phyloP scores from a whole-genome alignment of 2,888 invertebrate species.

The Xylota segnis region DNA sequence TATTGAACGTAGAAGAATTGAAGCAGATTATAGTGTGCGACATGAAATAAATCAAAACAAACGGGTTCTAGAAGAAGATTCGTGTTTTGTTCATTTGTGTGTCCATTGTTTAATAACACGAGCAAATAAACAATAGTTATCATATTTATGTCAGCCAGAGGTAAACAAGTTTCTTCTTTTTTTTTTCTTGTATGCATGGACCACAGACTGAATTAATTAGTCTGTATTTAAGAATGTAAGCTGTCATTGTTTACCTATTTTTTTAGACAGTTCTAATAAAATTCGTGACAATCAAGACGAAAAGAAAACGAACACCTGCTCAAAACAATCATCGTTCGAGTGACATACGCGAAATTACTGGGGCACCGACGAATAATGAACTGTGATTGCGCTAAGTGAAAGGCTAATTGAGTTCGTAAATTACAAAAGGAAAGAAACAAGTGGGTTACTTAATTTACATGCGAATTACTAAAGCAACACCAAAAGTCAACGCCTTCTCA shows the following conservation, averaged over 20 bases:
- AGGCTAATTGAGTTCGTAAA: constrained; percentile 3
- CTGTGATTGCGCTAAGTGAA: not conserved
- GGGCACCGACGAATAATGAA: not conserved
- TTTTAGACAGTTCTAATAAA: not conserved
- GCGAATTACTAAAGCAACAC: not conserved
- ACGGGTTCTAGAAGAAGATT: constrained; percentile 29
- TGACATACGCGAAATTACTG: not conserved
- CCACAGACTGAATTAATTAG: constrained; percentile 16
- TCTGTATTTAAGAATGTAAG: not conserved
- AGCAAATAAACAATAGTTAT: constrained; percentile 25
- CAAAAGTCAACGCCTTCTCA: not conserved
- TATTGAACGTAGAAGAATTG: constrained; percentile 13
- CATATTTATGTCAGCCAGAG: constrained; percentile 21
- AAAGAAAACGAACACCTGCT: not conserved
- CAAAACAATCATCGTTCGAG: not conserved
- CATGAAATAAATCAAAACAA: constrained; percentile 34
- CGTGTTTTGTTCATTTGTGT: constrained; percentile 22
- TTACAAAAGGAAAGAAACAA: constrained; percentile 1
- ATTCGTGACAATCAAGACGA: not conserved
- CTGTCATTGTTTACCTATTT: constrained; percentile 5
- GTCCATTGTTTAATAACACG: constrained; percentile 29
- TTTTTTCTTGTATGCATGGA: not conserved
- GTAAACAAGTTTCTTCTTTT: constrained; percentile 42
- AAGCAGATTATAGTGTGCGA: constrained; percentile 24
- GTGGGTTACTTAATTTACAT: not conserved